Evolutionary conservation across 1,140 invertebrate species (phyloP).

Genomic region (Acromyrmex heyeri): DNA sequence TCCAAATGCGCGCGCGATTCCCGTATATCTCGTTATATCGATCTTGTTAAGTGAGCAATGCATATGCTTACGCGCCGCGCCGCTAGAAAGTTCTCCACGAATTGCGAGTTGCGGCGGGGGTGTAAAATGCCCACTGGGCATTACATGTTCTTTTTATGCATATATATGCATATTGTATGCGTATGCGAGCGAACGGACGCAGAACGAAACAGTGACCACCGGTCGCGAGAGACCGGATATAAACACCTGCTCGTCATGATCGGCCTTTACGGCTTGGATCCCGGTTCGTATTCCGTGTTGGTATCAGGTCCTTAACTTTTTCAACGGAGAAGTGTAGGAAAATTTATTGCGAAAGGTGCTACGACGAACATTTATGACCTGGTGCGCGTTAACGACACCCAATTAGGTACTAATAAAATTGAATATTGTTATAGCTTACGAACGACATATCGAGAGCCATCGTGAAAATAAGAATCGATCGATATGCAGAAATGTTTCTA

Average conservation of each 20-base stretch:
- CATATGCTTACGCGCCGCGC: conserved; percentile 76
- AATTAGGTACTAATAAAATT: conserved; percentile 66
- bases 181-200: conserved; percentile 64
- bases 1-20: background rate
- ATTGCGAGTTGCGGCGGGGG: conserved; percentile 75
- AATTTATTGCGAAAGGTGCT: conserved; percentile 78
- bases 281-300: conserved; percentile 71
- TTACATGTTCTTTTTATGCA: conserved; percentile 73
- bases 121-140: conserved; percentile 81
- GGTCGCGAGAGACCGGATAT: conserved; percentile 80
- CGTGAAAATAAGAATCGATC: conserved; percentile 1
- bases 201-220: conserved; percentile 65
- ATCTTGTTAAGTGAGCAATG: conserved; percentile 85
- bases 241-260: conserved; percentile 84
- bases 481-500: background rate
- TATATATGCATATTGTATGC: conserved; percentile 80
- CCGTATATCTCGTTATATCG: conserved; percentile 75
- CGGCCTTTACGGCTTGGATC: conserved; percentile 76
- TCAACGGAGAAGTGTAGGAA: conserved; percentile 65
- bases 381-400: conserved; percentile 70
- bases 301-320: conserved; percentile 74
- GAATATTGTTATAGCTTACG: conserved; percentile 57
- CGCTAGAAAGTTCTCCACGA: conserved; percentile 74
- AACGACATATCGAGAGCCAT: background rate
- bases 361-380: conserved; percentile 68